These are phyloP conservation scores for Notothenia rossii DNA, from an alignment of 2,113 vertebrate species.

Conservation along the genomic window DNA sequence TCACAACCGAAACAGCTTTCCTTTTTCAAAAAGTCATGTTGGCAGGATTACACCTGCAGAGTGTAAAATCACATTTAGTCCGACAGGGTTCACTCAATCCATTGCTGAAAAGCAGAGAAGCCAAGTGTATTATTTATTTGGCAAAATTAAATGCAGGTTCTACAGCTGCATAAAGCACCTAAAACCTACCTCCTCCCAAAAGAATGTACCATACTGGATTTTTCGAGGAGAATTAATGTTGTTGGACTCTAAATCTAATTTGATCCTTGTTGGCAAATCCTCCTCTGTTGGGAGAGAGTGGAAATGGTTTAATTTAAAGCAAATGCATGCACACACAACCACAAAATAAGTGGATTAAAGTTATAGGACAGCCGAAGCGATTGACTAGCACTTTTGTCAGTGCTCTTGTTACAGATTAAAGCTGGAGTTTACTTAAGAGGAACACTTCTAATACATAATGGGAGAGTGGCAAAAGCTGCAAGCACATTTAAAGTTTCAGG, in stretches of 20 bases:
- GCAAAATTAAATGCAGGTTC: background rate
- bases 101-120: background rate
- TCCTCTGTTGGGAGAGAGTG: slow-evolving; percentile 13
- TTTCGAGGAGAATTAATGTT: slow-evolving; percentile 21
- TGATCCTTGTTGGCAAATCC: slow-evolving; percentile 54
- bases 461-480: background rate
- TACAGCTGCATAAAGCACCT: background rate
- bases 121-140: background rate
- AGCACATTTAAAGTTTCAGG: background rate
- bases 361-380: background rate
- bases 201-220: slow-evolving; percentile 42
- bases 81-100: slow-evolving; percentile 15
- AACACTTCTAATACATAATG: background rate
- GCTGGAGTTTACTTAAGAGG: slow-evolving; percentile 17
- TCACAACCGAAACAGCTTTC: slow-evolving; percentile 32
- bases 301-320: slow-evolving; percentile 46
- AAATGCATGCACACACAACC: background rate
- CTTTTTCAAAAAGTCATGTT: slow-evolving; percentile 5
- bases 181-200: background rate
- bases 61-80: slow-evolving; percentile 37
- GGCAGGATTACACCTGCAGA: background rate
- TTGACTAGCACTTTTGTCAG: slow-evolving; percentile 12
- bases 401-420: slow-evolving; percentile 15
- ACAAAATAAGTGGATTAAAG: slow-evolving; percentile 34
- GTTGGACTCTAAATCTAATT: slow-evolving; percentile 53